Evolutionary conservation across 2,797 vertebrate species (phyloP).

Genomic region (Semaprochilodus insignis): DNA sequence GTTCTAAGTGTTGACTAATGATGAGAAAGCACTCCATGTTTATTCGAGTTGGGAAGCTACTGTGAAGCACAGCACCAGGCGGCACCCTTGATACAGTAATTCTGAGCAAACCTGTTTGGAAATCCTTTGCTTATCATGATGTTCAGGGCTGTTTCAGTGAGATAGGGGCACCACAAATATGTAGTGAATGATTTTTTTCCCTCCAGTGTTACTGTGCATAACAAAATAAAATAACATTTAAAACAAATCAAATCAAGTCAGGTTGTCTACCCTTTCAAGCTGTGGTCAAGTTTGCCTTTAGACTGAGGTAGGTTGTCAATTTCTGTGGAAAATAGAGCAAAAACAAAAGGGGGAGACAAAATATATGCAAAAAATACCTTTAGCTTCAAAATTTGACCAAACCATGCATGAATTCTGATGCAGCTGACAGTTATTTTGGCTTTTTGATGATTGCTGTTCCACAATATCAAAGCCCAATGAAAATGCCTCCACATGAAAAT

Average conservation of each 20-base stretch:
- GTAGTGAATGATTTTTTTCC: conserved; percentile 25
- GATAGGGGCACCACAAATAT: conserved; percentile 41
- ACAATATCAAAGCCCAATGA: conserved; percentile 40
- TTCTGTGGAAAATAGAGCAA: conserved; percentile 74
- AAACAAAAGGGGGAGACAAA: conserved; percentile 57
- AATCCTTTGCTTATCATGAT: conserved; percentile 29
- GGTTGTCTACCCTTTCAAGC: conserved; percentile 75
- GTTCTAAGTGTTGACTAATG: conserved; percentile 30
- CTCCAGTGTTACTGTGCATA: conserved; percentile 60
- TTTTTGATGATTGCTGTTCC: conserved; percentile 24
- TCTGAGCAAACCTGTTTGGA: conserved; percentile 41
- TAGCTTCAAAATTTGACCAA: conserved; percentile 62
- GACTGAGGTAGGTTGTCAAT: conserved; percentile 86
- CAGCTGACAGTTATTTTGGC: conserved; percentile 12
- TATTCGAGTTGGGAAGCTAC: conserved; percentile 20
- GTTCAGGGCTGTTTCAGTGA: conserved; percentile 43
- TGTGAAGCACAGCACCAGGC: background rate
- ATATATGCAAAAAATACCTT: conserved; percentile 41
- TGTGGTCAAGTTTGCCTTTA: conserved; percentile 79
- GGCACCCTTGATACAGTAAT: background rate
- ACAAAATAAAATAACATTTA: conserved; percentile 55
- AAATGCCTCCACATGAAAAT: conserved; percentile 22
- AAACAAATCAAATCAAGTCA: conserved; percentile 67
- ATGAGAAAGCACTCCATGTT: conserved; percentile 18
- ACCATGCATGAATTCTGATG: conserved; percentile 48